Evolutionary conservation across 2,888 invertebrate genomes (phyloP).

Genomic region (Rhagonycha lutea): DNA sequence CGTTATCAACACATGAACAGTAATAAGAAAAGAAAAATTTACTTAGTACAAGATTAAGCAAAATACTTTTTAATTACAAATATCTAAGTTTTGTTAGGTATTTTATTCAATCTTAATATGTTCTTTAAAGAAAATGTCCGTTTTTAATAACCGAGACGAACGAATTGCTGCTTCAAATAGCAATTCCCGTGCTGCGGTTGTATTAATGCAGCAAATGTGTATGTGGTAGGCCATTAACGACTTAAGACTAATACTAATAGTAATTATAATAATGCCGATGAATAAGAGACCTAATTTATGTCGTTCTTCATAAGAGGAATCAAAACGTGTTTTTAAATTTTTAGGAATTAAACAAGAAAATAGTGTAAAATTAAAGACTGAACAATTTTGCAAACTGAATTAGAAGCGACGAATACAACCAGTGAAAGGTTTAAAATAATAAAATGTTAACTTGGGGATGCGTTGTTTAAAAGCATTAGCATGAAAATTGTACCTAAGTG

Average conservation of each 20-base stretch:
- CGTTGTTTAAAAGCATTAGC: not conserved
- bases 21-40: slow-evolving; percentile 36
- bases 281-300: not conserved
- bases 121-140: not conserved
- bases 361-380: not conserved
- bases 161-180: not conserved
- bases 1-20: slow-evolving; percentile 50
- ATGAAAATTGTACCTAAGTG: not conserved
- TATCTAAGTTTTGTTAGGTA: not conserved
- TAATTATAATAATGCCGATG: not conserved
- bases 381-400: not conserved
- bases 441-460: not conserved
- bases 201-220: not conserved
- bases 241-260: not conserved
- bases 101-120: not conserved
- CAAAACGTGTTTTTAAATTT: not conserved
- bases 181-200: not conserved
- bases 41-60: slow-evolving; percentile 20
- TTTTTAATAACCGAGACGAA: not conserved
- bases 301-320: not conserved
- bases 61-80: not conserved
- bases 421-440: not conserved
- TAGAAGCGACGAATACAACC: not conserved
- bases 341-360: not conserved
- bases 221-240: not conserved